Conservation (phyloP, 1,140 invertebrate species). For the Neoseiulus cucumeris region DNA sequence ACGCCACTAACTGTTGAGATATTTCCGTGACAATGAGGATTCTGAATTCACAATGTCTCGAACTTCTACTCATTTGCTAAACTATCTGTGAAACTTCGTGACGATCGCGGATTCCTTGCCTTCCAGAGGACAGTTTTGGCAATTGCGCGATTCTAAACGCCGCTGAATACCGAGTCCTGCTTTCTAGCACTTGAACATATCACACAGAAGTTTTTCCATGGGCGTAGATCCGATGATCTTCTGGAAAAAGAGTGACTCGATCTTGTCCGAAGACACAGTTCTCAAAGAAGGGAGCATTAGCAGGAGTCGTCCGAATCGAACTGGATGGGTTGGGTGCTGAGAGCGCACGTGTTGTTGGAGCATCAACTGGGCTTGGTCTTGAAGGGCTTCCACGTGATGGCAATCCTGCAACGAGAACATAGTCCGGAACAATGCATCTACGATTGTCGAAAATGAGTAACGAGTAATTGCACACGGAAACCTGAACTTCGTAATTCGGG, state of each 20-base stretch:
- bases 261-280: constrained; percentile 40
- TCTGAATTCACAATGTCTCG: too few relatives aligned
- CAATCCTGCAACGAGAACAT: constrained; percentile 16
- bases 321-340: constrained; percentile 58
- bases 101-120: too few relatives aligned
- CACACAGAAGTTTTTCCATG: constrained; percentile 91
- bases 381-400: constrained; percentile 85
- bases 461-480: not conserved
- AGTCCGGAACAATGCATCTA: not conserved
- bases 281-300: constrained; percentile 67
- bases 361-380: constrained; percentile 95
- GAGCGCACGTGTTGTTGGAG: constrained; percentile 65
- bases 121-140: too few relatives aligned
- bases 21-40: too few relatives aligned
- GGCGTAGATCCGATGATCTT: constrained; percentile 88
- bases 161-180: too few relatives aligned
- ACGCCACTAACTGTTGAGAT: too few relatives aligned
- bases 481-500: too few relatives aligned
- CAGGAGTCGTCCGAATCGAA: constrained; percentile 66
- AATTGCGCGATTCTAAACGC: too few relatives aligned
- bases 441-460: not conserved
- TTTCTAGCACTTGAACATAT: constrained; percentile 81
- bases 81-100: too few relatives aligned
- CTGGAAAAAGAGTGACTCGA: constrained; percentile 81
- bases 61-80: too few relatives aligned